These are phyloP conservation scores for Notarius quadriscutis DNA, from an alignment of 2,113 vertebrate genomes.

Conservation along the genomic window DNA sequence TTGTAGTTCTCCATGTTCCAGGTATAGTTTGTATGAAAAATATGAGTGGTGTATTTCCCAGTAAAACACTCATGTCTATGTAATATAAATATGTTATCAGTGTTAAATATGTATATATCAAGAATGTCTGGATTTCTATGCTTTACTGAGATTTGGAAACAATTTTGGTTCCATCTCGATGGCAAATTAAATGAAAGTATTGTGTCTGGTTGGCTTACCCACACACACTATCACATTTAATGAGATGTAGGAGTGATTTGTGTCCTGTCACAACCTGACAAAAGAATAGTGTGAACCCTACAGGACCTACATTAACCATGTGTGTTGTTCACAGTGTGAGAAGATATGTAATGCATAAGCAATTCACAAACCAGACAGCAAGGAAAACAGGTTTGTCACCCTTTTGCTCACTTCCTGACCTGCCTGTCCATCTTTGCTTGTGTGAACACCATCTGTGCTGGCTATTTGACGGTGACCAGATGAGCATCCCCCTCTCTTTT, in stretches of 20 bases:
- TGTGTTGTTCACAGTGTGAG: conserved; percentile 1
- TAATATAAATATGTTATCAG: background rate
- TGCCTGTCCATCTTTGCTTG: conserved; percentile 35
- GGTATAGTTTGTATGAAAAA: no score
- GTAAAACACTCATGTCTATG: no score
- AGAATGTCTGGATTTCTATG: background rate
- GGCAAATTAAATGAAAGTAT: background rate
- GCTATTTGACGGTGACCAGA: conserved; percentile 62
- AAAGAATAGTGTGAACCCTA: conserved; percentile 5
- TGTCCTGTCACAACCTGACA: conserved; percentile 24
- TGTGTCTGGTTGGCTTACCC: background rate
- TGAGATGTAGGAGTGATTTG: conserved; percentile 25
- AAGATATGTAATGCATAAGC: background rate
- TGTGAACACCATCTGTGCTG: conserved; percentile 76
- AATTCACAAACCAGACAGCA: background rate
- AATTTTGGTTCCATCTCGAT: background rate
- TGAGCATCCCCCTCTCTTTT: conserved; percentile 59
- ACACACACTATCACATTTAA: background rate
- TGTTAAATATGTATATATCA: background rate
- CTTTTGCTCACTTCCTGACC: conserved; percentile 13
- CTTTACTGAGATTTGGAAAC: background rate
- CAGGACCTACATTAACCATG: conserved; percentile 7
- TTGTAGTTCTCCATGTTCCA: no score
- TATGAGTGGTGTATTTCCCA: no score
- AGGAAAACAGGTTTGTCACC: conserved; percentile 1